Base-by-base conservation (phyloP, 2,888 invertebrate species). In the Drosophila stalkeri region DNA sequence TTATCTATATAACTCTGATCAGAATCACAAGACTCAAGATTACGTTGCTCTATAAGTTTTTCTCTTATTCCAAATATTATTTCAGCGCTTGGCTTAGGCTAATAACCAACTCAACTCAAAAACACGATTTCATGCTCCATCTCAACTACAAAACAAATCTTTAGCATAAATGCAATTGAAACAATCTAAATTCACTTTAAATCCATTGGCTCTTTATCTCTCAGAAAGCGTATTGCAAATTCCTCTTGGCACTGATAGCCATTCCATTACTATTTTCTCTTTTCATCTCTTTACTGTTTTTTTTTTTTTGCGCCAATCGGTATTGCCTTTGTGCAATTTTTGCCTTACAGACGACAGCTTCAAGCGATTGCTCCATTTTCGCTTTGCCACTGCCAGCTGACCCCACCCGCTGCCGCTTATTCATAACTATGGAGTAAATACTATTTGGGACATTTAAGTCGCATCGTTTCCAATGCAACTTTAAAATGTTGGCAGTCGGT, bases 261-360 rank as follows among this genome's bases (percentile, higher is more conserved):
- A 27, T 43, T 39, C 33, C 43, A 33, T 35, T 18, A 20, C 20
- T 20, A 46, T 39, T 11, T 23, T 5, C n/a, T 16, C 18, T 54
- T 54, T 31, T 20, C 27, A 37, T 23, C 2, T 35, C 23, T 52
- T 33, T 44, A 2, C 16, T 43, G 56, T 23, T 23, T 23, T 52
- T 57, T 76, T 75, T 35, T 16, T 37, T 56, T 57, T 76, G 49
- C 41, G 51, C 33, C 76, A 76, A 72, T 80, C 64, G 60, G 43
- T 49, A 44, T 59, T 76, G 65, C 65, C 74, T 77, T 77, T 80
- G 77, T 80, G 74, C 80, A 80, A 77, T 77, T 80, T 74, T 65
- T 46, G 63, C 56, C 64, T 43, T 37, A 57, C 60, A 39, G 49
- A n/a, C 67, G 60, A 56, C 72, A 59, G 77, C 64, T 72, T 61